These are phyloP conservation scores for Marmota flaviventris DNA, from an alignment of 2,113 vertebrate species.

Conservation along the genomic window DNA sequence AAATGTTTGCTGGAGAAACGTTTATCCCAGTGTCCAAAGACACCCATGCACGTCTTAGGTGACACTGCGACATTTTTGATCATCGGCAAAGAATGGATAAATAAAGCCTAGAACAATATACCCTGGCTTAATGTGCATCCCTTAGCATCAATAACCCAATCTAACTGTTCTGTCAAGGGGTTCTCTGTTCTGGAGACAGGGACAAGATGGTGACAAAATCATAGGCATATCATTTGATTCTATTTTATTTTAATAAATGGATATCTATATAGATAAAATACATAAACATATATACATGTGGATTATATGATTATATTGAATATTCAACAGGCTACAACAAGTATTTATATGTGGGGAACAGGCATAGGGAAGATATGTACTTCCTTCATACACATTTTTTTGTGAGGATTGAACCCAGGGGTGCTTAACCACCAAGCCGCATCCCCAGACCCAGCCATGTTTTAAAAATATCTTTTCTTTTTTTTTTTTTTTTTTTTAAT, in stretches of 20 bases:
- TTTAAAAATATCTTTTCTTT: no score
- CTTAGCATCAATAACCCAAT: background rate
- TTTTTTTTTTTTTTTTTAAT: no score
- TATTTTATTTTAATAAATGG: background rate
- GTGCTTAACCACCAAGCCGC: no score
- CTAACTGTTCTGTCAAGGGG: background rate
- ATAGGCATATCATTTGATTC: background rate
- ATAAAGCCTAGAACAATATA: background rate
- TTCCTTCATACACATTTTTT: conserved; percentile 8
- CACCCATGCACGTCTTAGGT: background rate
- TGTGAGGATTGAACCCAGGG: no score
- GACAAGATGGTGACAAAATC: background rate
- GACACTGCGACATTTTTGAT: background rate
- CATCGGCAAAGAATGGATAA: background rate
- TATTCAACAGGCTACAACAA: conserved; percentile 29
- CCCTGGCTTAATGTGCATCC: background rate
- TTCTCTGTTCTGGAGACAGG: background rate
- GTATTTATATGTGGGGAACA: background rate
- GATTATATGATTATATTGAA: background rate
- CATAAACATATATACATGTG: background rate
- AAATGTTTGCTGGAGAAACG: background rate
- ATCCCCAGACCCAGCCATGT: no score
- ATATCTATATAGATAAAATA: background rate
- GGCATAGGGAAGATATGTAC: background rate
- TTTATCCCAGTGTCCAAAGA: background rate